Percentiles rank a stretch among this genome's conserved stretches.
Evolutionary conservation across 2,797 vertebrate genomes (phyloP).

Genomic region (Tenualosa thibaudeaui): DNA sequence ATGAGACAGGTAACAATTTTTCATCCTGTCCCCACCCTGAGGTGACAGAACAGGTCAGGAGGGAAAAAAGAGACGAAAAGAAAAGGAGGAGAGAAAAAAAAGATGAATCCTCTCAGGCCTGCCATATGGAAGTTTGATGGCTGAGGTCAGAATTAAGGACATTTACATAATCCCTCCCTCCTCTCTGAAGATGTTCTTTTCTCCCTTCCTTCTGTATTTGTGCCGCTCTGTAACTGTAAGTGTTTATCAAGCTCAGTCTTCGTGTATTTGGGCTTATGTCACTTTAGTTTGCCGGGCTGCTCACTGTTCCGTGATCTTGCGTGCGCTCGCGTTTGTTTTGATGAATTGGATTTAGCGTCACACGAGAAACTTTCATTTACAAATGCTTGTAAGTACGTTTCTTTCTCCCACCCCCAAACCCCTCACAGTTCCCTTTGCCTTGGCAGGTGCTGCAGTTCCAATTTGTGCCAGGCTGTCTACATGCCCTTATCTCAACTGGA

Average conservation of each 20-base stretch:
- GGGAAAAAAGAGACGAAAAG: not conserved
- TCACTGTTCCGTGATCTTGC: slow-evolving; percentile 50
- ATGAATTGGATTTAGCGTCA: slow-evolving; percentile 76
- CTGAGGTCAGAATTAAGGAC: slow-evolving; percentile 59
- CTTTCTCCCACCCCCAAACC: slow-evolving; percentile 35
- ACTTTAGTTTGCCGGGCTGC: slow-evolving; percentile 59
- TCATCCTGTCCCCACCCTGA: slow-evolving; percentile 53
- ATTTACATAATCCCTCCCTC: slow-evolving; percentile 53
- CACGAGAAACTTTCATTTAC: slow-evolving; percentile 51
- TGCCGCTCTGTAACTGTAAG: slow-evolving; percentile 24
- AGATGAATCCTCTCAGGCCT: slow-evolving; percentile 50
- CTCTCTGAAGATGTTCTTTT: slow-evolving; percentile 34
- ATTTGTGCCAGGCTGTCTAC: slow-evolving; percentile 60
- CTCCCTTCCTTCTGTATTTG: slow-evolving; percentile 32
- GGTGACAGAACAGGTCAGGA: slow-evolving; percentile 49
- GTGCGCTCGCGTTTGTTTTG: slow-evolving; percentile 66
- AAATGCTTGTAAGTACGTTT: slow-evolving; percentile 43
- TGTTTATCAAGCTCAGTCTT: slow-evolving; percentile 51
- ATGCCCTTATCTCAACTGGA: slow-evolving; percentile 72
- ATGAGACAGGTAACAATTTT: slow-evolving; percentile 67
- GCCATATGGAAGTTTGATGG: slow-evolving; percentile 64
- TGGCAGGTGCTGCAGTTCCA: slow-evolving; percentile 55
- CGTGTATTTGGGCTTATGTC: slow-evolving; percentile 54
- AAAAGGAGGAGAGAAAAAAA: slow-evolving; percentile 53
- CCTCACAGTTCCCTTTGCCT: slow-evolving; percentile 39